phyloP scores from a whole-genome alignment of 1,140 invertebrate species.

The Ruditapes philippinarum region DNA sequence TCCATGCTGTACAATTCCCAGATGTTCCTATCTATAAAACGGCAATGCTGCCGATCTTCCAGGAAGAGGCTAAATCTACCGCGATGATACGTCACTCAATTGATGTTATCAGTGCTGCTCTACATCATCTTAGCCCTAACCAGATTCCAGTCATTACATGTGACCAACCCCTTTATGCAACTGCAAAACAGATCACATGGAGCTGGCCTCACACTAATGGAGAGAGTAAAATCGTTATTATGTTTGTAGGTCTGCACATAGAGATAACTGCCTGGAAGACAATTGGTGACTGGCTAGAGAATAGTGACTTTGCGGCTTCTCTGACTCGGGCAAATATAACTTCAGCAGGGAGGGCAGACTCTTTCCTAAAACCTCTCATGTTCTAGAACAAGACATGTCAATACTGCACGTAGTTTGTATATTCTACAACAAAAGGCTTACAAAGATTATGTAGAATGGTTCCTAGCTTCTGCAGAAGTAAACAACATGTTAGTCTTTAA shows the following conservation, averaged over 20 bases:
- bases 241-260: constrained; percentile 59
- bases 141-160: constrained; percentile 67
- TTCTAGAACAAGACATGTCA: constrained; percentile 60
- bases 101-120: constrained; percentile 65
- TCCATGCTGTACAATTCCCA: background rate
- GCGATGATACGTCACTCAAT: constrained; percentile 72
- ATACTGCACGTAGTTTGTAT: constrained; percentile 53
- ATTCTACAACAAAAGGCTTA: constrained; percentile 25
- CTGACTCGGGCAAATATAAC: constrained; percentile 43
- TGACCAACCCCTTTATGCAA: constrained; percentile 73
- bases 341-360: constrained; percentile 67
- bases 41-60: constrained; percentile 58
- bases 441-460: background rate
- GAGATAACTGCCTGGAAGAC: constrained; percentile 44
- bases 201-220: constrained; percentile 71
- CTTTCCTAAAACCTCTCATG: constrained; percentile 62
- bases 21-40: background rate
- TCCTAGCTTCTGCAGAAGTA: no score
- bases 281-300: constrained; percentile 69
- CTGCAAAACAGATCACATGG: constrained; percentile 71
- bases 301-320: constrained; percentile 71
- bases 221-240: constrained; percentile 66
- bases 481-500: background rate
- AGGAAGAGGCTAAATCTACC: constrained; percentile 65
- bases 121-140: constrained; percentile 67